phyloP scores from a whole-genome alignment of 2,888 invertebrate species.

The Drosophila quinaria region DNA sequence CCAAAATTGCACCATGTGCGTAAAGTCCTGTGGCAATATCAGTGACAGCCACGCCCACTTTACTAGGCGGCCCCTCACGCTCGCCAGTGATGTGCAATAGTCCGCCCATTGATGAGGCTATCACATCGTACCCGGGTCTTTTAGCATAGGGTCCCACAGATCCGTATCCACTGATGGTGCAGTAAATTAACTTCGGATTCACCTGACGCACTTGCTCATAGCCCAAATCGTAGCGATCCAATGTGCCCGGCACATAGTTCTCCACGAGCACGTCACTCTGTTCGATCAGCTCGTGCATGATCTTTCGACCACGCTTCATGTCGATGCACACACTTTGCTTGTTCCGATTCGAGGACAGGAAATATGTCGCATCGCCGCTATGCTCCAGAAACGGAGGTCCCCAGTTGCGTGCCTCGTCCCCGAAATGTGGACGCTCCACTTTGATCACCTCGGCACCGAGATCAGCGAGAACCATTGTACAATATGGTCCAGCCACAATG shows the following conservation, averaged over 20 bases:
- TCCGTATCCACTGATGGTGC: constrained; percentile 97
- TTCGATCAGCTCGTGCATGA: constrained; percentile 90
- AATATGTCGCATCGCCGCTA: constrained; percentile 92
- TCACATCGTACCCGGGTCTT: constrained; percentile 98
- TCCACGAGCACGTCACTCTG: constrained; percentile 96
- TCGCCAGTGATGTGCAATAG: constrained; percentile 96
- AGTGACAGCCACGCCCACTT: constrained; percentile 96
- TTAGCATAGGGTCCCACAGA: constrained; percentile 93
- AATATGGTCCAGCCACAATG: constrained; percentile 97
- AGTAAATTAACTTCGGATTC: constrained; percentile 94
- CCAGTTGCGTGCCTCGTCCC: constrained; percentile 97
- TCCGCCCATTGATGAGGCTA: constrained; percentile 97
- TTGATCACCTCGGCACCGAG: constrained; percentile 97
- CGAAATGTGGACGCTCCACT: constrained; percentile 94
- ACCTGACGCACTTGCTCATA: constrained; percentile 90
- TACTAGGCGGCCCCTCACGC: constrained; percentile 93
- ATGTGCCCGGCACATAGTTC: constrained; percentile 97
- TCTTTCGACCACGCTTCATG: constrained; percentile 90
- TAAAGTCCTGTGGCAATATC: constrained; percentile 98
- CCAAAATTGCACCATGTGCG: constrained; percentile 97
- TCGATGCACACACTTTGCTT: constrained; percentile 97
- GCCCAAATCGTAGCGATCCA: constrained; percentile 91
- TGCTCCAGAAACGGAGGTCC: constrained; percentile 94
- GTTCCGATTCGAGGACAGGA: constrained; percentile 95
- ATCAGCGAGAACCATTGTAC: constrained; percentile 97